These are phyloP conservation scores for Drosophila macrospina DNA, from an alignment of 2,888 invertebrate species.

Conservation along the genomic window DNA sequence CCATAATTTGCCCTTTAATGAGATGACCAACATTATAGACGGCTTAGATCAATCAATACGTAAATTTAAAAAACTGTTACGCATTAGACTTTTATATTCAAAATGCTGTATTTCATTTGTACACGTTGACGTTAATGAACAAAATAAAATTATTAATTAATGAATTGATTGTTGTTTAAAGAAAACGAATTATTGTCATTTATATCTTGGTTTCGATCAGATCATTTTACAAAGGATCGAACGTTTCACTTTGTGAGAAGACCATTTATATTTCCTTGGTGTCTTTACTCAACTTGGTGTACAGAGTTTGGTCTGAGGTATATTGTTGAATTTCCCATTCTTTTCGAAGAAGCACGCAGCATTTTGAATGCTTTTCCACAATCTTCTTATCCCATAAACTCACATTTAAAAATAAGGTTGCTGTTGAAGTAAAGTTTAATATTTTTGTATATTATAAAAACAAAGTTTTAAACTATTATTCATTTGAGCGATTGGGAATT, in stretches of 20 bases:
- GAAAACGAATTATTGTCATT: not conserved
- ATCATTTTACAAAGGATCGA: too few species aligned
- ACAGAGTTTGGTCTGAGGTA: too few species aligned
- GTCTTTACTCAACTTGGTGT: too few species aligned
- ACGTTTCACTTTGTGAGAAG: too few species aligned
- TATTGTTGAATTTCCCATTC: too few species aligned
- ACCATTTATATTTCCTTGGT: too few species aligned
- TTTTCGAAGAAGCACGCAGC: too few species aligned
- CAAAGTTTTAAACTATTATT: conserved; percentile 64
- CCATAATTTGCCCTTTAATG: conserved; percentile 60
- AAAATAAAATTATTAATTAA: conserved; percentile 13
- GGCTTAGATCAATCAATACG: conserved; percentile 58
- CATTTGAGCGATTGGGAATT: conserved; percentile 79
- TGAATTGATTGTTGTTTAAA: not conserved
- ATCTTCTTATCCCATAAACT: not conserved
- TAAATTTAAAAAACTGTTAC: conserved; percentile 62
- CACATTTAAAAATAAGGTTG: not conserved
- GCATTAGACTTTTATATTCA: conserved; percentile 73
- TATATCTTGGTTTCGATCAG: too few species aligned
- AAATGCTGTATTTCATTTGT: conserved; percentile 77
- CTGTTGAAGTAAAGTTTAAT: conserved; percentile 18
- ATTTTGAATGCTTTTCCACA: too few species aligned
- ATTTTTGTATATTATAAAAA: conserved; percentile 53
- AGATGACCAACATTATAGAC: conserved; percentile 60
- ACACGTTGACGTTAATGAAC: conserved; percentile 51